Evolutionary conservation across 1,140 invertebrate genomes (phyloP).

Genomic region (Olivierus martensii): DNA sequence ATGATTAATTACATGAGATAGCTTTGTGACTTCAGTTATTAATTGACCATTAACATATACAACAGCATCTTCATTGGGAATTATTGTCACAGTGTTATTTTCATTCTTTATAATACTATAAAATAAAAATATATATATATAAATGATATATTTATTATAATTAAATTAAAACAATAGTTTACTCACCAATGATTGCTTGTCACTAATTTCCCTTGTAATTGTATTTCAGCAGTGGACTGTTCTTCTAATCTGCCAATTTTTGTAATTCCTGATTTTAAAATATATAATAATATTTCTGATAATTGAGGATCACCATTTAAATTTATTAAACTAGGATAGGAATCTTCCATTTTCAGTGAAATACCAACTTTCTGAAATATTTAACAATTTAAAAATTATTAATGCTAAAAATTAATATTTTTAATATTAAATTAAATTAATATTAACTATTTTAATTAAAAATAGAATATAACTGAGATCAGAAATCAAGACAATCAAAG

Average conservation of each 20-base stretch:
- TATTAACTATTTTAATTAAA: too few relatives aligned
- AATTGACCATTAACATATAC: slow-evolving; percentile 51
- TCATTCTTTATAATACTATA: too few relatives aligned
- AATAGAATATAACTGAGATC: too few relatives aligned
- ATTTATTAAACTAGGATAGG: slow-evolving; percentile 42
- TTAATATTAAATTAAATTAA: too few relatives aligned
- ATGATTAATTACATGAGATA: slow-evolving; percentile 37
- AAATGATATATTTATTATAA: not conserved
- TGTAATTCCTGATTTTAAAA: slow-evolving; percentile 36
- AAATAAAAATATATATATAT: slow-evolving; percentile 21
- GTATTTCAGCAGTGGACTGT: slow-evolving; percentile 37
- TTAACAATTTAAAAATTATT: too few relatives aligned
- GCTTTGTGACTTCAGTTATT: slow-evolving; percentile 26
- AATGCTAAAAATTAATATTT: too few relatives aligned
- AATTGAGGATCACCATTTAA: slow-evolving; percentile 52
- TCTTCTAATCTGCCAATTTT: slow-evolving; percentile 28
- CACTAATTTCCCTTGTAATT: slow-evolving; percentile 46
- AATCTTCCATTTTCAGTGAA: slow-evolving; percentile 28
- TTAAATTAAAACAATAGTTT: too few relatives aligned
- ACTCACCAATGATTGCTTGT: slow-evolving; percentile 38
- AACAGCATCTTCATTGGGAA: slow-evolving; percentile 34
- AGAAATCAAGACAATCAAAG: too few relatives aligned
- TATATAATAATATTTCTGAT: slow-evolving; percentile 50
- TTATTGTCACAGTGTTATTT: slow-evolving; percentile 21
- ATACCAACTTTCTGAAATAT: slow-evolving; percentile 27